Conservation (phyloP, 2,113 vertebrate genomes). For the Nothoprocta pentlandii region DNA sequence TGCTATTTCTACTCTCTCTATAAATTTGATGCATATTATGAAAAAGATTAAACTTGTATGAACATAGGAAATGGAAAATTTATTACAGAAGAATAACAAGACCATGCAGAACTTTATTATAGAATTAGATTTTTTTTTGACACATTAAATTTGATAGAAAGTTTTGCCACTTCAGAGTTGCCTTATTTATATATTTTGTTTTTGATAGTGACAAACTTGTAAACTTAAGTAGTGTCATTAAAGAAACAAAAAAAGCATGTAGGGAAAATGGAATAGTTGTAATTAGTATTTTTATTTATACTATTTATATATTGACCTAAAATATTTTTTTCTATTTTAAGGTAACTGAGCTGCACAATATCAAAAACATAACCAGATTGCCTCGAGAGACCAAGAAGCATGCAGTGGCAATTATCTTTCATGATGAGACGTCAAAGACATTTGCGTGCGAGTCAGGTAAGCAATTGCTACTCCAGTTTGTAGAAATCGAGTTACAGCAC, state of each 20-base stretch:
- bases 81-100: neutral
- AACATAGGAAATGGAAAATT: neutral
- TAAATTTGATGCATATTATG: neutral
- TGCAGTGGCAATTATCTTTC: conserved; percentile 98
- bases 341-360: conserved; percentile 97
- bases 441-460: conserved; percentile 99
- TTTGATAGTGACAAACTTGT: neutral
- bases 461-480: conserved; percentile 62
- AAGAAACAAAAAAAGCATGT: neutral
- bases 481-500: conserved; percentile 38
- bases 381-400: conserved; percentile 98
- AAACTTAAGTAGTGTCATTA: neutral
- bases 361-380: conserved; percentile 98
- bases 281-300: neutral
- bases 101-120: neutral
- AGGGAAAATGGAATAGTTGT: neutral
- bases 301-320: conserved; percentile 32
- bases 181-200: neutral
- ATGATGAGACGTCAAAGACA: conserved; percentile 97
- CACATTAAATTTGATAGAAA: neutral
- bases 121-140: neutral
- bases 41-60: neutral
- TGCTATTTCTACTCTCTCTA: neutral
- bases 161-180: neutral
- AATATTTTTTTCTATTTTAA: conserved; percentile 80